phyloP scores from a whole-genome alignment of 2,797 vertebrate species.

The Aratinga solstitialis region DNA sequence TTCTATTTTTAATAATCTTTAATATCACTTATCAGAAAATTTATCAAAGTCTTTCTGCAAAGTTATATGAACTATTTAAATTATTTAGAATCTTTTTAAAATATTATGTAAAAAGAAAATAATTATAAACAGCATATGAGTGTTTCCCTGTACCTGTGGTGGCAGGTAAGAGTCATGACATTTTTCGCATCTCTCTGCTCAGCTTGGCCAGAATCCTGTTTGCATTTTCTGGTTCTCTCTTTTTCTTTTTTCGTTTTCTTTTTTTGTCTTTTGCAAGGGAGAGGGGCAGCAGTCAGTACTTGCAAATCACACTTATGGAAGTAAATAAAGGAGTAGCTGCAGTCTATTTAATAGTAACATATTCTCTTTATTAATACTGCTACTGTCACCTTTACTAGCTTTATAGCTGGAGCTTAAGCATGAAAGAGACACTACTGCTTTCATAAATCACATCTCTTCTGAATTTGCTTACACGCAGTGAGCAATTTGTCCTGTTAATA shows the following conservation, averaged over 20 bases:
- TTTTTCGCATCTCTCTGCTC: background rate
- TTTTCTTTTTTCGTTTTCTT: background rate
- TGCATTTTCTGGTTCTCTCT: background rate
- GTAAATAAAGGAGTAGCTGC: background rate
- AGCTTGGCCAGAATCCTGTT: background rate
- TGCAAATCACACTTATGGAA: background rate
- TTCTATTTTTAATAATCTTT: conserved; percentile 1
- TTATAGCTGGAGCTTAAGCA: background rate
- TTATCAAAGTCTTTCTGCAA: background rate
- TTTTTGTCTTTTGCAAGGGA: background rate
- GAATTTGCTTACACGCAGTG: background rate
- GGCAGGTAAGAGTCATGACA: background rate
- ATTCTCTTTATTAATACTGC: background rate
- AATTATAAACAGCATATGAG: background rate
- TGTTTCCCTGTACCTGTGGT: background rate
- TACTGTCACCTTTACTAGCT: background rate
- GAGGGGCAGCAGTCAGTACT: background rate
- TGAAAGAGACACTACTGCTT: background rate
- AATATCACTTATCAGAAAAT: background rate
- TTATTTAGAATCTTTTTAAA: background rate
- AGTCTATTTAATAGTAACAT: background rate
- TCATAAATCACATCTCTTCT: background rate
- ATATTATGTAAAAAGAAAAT: background rate
- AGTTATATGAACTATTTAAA: background rate
- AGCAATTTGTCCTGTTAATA: conserved; percentile 19